Conservation (phyloP, 1,140 invertebrate genomes). For the Bombus superbus region DNA sequence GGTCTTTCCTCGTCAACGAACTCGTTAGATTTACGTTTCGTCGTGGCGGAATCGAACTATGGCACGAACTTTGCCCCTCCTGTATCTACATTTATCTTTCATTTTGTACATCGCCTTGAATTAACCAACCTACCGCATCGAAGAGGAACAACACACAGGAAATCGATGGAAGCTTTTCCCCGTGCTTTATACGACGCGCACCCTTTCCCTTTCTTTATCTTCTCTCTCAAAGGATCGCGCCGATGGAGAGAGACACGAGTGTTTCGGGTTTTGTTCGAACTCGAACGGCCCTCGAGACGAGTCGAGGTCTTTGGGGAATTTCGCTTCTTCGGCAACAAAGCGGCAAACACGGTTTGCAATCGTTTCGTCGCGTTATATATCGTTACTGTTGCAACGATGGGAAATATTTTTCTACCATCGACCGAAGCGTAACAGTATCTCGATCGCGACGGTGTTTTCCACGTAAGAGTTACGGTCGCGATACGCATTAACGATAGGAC, state of each 20-base stretch:
- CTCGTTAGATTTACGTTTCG: background rate
- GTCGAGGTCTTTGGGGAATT: conserved; percentile 5
- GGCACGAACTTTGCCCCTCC: too few relatives aligned
- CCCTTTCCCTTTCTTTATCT: background rate
- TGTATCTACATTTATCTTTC: background rate
- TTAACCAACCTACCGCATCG: background rate
- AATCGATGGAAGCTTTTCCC: conserved; percentile 6
- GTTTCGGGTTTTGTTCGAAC: conserved; percentile 4
- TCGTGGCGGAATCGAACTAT: too few relatives aligned
- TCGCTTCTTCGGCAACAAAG: background rate
- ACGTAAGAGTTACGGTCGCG: too few relatives aligned
- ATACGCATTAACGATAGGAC: too few relatives aligned
- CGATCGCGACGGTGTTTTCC: too few relatives aligned
- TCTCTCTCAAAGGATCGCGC: conserved; percentile 15
- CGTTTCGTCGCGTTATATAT: background rate
- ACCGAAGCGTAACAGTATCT: background rate
- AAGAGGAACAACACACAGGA: background rate
- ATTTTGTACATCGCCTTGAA: background rate
- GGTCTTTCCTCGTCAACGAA: too few relatives aligned
- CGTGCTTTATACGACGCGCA: background rate
- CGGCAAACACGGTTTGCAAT: background rate
- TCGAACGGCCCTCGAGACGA: conserved; percentile 3
- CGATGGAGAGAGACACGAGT: background rate
- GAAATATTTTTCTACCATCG: background rate
- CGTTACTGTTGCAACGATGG: background rate